Conservation (phyloP, 2,113 vertebrate species). For the Semnopithecus entellus region DNA sequence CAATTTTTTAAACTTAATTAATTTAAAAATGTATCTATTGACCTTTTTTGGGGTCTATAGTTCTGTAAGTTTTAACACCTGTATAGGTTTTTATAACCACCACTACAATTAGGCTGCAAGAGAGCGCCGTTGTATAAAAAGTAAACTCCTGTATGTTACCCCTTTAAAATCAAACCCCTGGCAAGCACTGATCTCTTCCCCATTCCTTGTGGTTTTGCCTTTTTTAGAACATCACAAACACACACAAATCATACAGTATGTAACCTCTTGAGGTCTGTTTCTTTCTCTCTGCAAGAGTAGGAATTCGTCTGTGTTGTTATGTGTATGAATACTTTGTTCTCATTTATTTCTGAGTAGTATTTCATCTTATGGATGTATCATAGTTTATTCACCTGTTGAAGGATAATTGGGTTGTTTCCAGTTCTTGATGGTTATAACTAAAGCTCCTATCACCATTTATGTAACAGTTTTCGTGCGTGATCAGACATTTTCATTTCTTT, state of each 20-base stretch:
- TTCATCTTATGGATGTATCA: neutral
- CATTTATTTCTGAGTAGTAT: neutral
- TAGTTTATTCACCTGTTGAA: neutral
- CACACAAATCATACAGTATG: neutral
- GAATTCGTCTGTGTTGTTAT: neutral
- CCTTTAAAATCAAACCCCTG: neutral
- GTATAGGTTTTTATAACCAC: neutral
- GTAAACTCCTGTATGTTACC: neutral
- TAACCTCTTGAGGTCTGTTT: neutral
- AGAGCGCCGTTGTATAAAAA: neutral
- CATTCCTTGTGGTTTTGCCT: neutral
- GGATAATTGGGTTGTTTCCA: neutral
- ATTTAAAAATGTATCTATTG: neutral
- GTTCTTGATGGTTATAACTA: neutral
- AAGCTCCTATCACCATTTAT: neutral
- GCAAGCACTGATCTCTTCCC: neutral
- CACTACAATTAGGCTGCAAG: neutral
- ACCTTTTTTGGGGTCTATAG: neutral
- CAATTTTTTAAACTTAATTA: neutral
- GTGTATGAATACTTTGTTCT: neutral
- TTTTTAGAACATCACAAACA: neutral
- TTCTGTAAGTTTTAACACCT: neutral
- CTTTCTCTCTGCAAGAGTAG: neutral
- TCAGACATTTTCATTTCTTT: neutral
- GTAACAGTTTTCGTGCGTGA: neutral